Conservation (phyloP, 2,113 vertebrate genomes). For the Mormoops blainvillei region DNA sequence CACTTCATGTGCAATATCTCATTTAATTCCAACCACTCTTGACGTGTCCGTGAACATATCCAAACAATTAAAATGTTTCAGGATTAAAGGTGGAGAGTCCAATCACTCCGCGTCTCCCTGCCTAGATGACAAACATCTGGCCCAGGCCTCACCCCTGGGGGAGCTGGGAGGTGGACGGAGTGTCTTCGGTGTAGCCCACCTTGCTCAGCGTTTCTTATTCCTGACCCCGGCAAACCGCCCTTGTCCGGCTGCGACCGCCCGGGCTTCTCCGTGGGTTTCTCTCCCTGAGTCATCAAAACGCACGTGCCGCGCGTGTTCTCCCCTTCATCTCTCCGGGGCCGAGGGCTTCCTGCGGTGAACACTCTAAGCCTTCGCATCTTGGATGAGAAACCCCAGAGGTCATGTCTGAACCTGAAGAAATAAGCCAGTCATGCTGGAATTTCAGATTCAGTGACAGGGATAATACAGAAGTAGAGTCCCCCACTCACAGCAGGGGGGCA, state of each 20-base stretch:
- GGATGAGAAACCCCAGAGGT: neutral
- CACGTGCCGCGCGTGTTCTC: neutral
- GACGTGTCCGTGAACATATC: slow-evolving; percentile 42
- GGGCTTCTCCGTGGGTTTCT: neutral
- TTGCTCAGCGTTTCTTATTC: neutral
- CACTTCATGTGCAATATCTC: slow-evolving; percentile 53
- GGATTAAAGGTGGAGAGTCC: slow-evolving; percentile 37
- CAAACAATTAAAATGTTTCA: slow-evolving; percentile 48
- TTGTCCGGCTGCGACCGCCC: neutral
- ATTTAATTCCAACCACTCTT: slow-evolving; percentile 45
- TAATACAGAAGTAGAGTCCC: neutral
- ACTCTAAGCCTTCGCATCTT: neutral
- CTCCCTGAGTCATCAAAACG: neutral
- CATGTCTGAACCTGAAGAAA: neutral
- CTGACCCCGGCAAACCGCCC: neutral
- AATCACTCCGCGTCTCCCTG: neutral
- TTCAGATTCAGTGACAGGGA: neutral
- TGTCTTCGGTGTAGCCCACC: neutral
- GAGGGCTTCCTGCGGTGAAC: neutral
- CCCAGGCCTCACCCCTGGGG: neutral
- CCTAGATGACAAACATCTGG: slow-evolving; percentile 42
- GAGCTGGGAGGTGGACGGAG: neutral
- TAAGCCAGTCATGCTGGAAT: neutral
- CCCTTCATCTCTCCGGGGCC: neutral
- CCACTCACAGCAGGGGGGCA: neutral